These are phyloP conservation scores for Apotomis betuletana DNA, from an alignment of 2,888 invertebrate species.

Conservation along the genomic window DNA sequence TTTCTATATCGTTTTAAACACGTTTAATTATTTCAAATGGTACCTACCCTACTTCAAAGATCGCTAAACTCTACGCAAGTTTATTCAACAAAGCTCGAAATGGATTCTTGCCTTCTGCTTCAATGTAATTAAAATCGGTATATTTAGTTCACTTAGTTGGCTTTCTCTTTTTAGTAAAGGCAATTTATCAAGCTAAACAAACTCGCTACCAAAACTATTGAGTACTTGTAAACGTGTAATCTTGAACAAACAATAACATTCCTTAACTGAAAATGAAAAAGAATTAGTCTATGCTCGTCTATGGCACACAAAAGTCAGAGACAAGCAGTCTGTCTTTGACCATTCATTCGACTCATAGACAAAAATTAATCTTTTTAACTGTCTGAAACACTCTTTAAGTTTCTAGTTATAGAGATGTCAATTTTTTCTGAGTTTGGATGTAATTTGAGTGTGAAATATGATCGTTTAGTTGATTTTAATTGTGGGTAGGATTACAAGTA, in stretches of 20 bases:
- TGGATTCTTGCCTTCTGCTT: not conserved
- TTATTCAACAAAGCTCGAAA: not conserved
- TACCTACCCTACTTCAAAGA: too few relatives aligned
- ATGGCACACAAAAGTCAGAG: constrained; percentile 36
- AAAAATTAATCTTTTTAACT: constrained; percentile 31
- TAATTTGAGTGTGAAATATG: constrained; percentile 44
- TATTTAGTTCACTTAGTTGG: not conserved
- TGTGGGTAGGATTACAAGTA: constrained; percentile 45
- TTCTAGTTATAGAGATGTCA: constrained; percentile 28
- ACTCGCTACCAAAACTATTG: constrained; percentile 38
- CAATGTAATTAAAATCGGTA: not conserved
- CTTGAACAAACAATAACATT: constrained; percentile 34
- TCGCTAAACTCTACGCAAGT: too few relatives aligned
- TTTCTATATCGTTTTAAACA: too few relatives aligned
- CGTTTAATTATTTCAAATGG: too few relatives aligned
- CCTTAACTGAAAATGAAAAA: constrained; percentile 41
- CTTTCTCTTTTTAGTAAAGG: constrained; percentile 24
- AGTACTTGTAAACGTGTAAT: constrained; percentile 36
- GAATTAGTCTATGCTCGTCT: constrained; percentile 40
- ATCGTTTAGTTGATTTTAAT: constrained; percentile 43
- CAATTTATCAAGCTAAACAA: constrained; percentile 37
- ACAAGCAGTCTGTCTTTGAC: constrained; percentile 44
- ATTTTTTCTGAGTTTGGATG: constrained; percentile 35
- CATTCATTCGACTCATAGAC: constrained; percentile 37
- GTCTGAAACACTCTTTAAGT: constrained; percentile 17